A percentile compares a stretch with the other conserved stretches of the same genome.
Evolutionary conservation across 2,113 vertebrate genomes (phyloP).

Genomic region (Gallinago paraguaiae): DNA sequence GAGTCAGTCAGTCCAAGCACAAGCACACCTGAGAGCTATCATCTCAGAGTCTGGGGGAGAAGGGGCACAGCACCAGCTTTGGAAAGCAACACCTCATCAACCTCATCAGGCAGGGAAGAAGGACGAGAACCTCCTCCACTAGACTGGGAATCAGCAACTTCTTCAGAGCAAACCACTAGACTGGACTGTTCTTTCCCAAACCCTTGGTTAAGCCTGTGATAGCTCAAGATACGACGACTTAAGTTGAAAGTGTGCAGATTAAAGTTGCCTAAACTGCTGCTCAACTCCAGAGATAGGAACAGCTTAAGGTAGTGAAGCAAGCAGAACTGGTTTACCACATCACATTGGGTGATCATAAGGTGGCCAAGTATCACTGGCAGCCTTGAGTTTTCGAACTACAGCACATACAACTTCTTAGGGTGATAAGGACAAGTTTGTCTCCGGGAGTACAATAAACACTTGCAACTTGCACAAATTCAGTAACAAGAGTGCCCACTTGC

Average conservation of each 20-base stretch:
- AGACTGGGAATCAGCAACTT: neutral
- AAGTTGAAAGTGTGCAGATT: neutral
- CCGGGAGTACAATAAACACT: neutral
- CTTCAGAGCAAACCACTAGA: neutral
- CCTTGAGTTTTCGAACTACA: neutral
- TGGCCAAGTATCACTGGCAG: neutral
- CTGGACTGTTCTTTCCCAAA: neutral
- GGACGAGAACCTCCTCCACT: neutral
- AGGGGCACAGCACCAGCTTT: neutral
- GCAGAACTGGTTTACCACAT: neutral
- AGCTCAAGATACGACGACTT: rapidly evolving
- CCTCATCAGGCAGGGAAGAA: neutral
- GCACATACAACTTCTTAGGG: neutral
- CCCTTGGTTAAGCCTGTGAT: neutral
- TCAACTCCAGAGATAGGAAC: neutral
- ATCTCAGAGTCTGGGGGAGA: neutral
- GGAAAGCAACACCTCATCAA: neutral
- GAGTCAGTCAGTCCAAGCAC: neutral
- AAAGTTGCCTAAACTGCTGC: neutral
- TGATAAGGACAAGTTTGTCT: neutral
- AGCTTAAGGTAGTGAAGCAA: neutral
- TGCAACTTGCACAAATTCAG: neutral
- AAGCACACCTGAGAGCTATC: neutral
- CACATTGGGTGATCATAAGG: neutral
- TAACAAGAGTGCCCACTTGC: too few relatives aligned